These are phyloP conservation scores for Drosophila sturtevanti DNA, from an alignment of 1,140 invertebrate species.

Conservation along the genomic window DNA sequence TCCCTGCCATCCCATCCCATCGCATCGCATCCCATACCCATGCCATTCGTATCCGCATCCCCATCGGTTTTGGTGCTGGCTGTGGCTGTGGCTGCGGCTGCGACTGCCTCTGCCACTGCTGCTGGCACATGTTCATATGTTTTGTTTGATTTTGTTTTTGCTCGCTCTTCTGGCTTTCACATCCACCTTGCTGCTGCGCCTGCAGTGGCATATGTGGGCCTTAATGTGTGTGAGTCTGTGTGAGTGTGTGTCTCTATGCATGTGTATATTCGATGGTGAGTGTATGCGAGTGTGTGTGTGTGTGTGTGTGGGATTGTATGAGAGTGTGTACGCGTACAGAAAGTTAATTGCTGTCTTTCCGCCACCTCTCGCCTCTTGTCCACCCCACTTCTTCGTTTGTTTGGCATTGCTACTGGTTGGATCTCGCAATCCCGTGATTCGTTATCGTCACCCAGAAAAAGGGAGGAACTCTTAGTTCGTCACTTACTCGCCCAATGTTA, in stretches of 20 bases:
- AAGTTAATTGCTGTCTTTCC: conserved; percentile 66
- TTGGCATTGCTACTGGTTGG: conserved; percentile 48
- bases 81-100: neutral
- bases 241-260: conserved; percentile 22
- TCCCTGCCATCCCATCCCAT: neutral
- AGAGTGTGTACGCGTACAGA: conserved; percentile 15
- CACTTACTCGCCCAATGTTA: conserved; percentile 35
- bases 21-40: neutral
- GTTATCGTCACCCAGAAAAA: conserved; percentile 45
- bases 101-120: conserved; percentile 1
- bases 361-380: conserved; percentile 4
- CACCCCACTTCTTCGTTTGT: conserved; percentile 26
- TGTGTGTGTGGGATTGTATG: conserved; percentile 25
- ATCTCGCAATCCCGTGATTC: conserved; percentile 49
- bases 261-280: too few species aligned
- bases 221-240: conserved; percentile 10
- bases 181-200: conserved; percentile 30
- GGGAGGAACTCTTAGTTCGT: conserved; percentile 23
- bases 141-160: conserved; percentile 45
- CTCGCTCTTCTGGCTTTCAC: conserved; percentile 16
- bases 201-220: conserved; percentile 25
- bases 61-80: conserved; percentile 16
- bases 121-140: conserved; percentile 34
- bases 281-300: conserved; percentile 10
- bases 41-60: conserved; percentile 2